Conservation (phyloP, 2,797 vertebrate species). For the Channa striata region DNA sequence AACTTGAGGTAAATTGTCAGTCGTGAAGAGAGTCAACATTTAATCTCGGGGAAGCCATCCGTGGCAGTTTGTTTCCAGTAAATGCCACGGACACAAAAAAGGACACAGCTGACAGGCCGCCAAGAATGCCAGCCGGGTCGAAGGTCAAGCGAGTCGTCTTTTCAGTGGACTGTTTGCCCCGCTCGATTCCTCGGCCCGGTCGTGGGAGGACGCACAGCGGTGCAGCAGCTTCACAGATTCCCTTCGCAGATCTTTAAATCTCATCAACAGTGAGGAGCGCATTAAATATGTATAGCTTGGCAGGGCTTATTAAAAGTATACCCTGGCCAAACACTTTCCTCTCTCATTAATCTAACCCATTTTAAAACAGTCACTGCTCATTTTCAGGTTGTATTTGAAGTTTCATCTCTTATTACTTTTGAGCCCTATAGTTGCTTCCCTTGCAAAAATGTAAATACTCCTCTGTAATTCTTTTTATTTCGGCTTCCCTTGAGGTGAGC, state of each 20-base stretch:
- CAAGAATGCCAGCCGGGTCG: slow-evolving; percentile 51
- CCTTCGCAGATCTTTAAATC: slow-evolving; percentile 27
- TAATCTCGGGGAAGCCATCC: slow-evolving; percentile 75
- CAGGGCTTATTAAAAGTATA: slow-evolving; percentile 57
- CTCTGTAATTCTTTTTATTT: slow-evolving; percentile 44
- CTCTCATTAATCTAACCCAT: slow-evolving; percentile 56
- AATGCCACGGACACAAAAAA: slow-evolving; percentile 66
- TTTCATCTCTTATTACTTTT: slow-evolving; percentile 57
- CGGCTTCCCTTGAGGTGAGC: slow-evolving; percentile 60
- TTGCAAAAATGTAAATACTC: slow-evolving; percentile 68
- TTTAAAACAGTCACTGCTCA: slow-evolving; percentile 57
- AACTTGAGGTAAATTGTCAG: slow-evolving; percentile 70
- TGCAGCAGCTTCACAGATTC: slow-evolving; percentile 16
- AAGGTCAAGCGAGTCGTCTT: slow-evolving; percentile 61
- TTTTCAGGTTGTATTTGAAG: slow-evolving; percentile 63
- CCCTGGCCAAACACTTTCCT: slow-evolving; percentile 35
- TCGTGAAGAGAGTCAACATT: slow-evolving; percentile 78
- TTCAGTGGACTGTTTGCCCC: slow-evolving; percentile 47
- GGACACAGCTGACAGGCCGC: slow-evolving; percentile 58
- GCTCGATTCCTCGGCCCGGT: slow-evolving; percentile 25
- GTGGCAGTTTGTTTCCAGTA: slow-evolving; percentile 65
- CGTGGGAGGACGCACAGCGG: slow-evolving; percentile 2
- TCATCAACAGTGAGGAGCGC: slow-evolving; percentile 39
- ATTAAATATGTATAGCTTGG: slow-evolving; percentile 60
- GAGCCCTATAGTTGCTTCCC: slow-evolving; percentile 49